Conservation (phyloP, 2,113 vertebrate genomes). For the Zootoca vivipara region DNA sequence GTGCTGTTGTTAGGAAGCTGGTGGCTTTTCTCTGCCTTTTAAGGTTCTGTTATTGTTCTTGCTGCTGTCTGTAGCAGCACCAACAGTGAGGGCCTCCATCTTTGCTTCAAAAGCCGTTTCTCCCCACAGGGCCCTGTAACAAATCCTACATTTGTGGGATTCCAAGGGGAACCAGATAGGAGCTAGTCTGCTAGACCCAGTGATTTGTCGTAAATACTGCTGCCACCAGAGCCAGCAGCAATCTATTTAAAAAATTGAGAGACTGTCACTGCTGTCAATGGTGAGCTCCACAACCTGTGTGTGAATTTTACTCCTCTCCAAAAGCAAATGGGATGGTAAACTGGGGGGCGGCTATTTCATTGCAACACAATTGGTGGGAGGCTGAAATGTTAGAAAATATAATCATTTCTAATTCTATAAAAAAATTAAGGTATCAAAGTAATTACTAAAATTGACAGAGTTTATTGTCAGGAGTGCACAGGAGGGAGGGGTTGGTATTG, state of each 20-base stretch:
- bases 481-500: background rate
- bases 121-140: background rate
- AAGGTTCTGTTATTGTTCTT: background rate
- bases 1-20: no score
- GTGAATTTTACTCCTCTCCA: background rate
- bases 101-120: background rate
- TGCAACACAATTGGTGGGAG: background rate
- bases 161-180: background rate
- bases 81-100: background rate
- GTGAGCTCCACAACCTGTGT: background rate
- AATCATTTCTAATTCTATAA: background rate
- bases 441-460: background rate
- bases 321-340: background rate
- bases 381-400: background rate
- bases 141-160: background rate
- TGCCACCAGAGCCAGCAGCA: background rate
- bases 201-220: background rate
- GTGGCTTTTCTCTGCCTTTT: background rate
- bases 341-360: no score
- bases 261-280: background rate
- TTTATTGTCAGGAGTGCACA: slow-evolving; percentile 19
- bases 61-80: background rate
- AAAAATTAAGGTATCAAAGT: no score
- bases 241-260: background rate
- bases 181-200: background rate